Conservation (phyloP, 2,888 invertebrate species). For the Hemistola chrysoprasaria region DNA sequence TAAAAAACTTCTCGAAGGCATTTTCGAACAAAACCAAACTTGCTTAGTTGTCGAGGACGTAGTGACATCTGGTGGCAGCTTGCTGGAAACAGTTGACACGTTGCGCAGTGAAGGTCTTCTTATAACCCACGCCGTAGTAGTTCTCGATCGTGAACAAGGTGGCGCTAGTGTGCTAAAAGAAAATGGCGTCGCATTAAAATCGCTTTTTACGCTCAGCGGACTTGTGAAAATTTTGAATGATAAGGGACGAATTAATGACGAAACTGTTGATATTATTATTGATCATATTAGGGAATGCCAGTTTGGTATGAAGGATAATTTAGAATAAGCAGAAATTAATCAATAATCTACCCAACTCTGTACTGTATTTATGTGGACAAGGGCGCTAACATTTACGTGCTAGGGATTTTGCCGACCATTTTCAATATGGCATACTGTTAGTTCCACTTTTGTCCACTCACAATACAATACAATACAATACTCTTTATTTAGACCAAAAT, state of each 20-base stretch:
- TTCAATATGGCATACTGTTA: too few species aligned
- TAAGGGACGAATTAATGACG: slow-evolving; percentile 82
- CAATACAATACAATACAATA: too few species aligned
- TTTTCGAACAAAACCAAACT: slow-evolving; percentile 83
- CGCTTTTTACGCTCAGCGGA: slow-evolving; percentile 85
- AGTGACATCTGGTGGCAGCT: slow-evolving; percentile 95
- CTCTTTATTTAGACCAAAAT: too few species aligned
- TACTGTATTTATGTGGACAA: too few species aligned
- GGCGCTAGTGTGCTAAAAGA: slow-evolving; percentile 87
- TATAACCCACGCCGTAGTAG: slow-evolving; percentile 91
- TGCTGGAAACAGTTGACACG: slow-evolving; percentile 93
- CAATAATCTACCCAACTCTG: too few species aligned
- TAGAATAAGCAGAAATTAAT: too few species aligned
- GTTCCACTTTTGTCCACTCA: too few species aligned
- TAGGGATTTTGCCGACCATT: too few species aligned
- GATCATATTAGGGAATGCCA: slow-evolving; percentile 68
- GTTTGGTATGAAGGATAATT: slow-evolving; percentile 58
- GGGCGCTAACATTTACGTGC: too few species aligned
- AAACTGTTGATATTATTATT: slow-evolving; percentile 61
- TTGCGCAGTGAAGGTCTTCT: slow-evolving; percentile 83
- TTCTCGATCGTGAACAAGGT: slow-evolving; percentile 97
- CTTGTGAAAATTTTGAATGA: slow-evolving; percentile 84
- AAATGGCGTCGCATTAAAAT: slow-evolving; percentile 86
- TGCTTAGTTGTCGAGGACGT: slow-evolving; percentile 98
- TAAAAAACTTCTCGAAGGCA: slow-evolving; percentile 96